Base-by-base conservation (phyloP, 2,797 vertebrate species). In the Pangasius djambal region DNA sequence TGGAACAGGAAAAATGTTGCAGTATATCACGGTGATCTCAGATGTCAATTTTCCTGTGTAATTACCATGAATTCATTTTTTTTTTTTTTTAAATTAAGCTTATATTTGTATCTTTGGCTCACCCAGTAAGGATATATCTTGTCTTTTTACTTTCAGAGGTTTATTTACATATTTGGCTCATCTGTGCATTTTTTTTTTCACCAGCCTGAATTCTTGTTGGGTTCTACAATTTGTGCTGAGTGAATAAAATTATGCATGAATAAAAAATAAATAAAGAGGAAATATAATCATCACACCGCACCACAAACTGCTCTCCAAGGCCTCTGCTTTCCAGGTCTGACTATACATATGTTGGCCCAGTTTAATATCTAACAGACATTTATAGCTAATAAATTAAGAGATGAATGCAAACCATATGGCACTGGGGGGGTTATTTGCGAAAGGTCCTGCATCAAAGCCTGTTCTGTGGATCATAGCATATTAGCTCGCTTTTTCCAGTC, bases 401-500 rank as follows among this genome's bases (percentile, higher is more conserved):
- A 97, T 96, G 96, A 98, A 99, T 98, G 97, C 97, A 97, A 99
- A 99, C 97, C 98, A 99, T 97, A 99, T 99, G 98, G 96, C 96
- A 97, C 97, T 97, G 28, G 96, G 97, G 87, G 97, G 97, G 97
- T 98, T 98, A 98, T 99, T 99, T 99, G 98, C 97, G 83, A 97
- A 98, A 98, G 97, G 96, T 95, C 94, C 95, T 96, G 97, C 98
- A 98, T 99, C 98, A 99, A 99, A 99, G 97, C 97, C 97, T 96
- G 97, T 97, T 97, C 97, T 52, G 63, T 96, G 97, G 97, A 98
- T 98, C 97, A 97, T 96, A 97, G 97, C 97, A 97, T 99, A 99
- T 99, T 99, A 99, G 97, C 98, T 98, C 95, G 98, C 97, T 99
- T 99, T 99, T 99, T 99, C 98, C 98, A 99, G 98, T 97, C 97